Base-by-base conservation (phyloP, 64 coral and sea anemone genomes). In the Stylophora pistillata region DNA sequence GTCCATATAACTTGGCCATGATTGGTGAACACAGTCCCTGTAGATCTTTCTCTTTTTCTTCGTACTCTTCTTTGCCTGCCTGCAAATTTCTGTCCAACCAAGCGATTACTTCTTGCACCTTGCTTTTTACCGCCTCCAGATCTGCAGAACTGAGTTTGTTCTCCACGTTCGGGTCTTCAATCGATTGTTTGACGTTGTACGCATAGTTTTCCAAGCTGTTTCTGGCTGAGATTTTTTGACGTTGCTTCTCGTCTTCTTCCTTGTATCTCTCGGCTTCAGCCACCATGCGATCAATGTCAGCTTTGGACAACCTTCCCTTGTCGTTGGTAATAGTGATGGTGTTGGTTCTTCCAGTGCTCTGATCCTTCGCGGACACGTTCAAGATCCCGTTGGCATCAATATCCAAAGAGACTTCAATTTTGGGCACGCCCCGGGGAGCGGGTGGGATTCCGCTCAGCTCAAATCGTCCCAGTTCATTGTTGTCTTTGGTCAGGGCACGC, bases 291-390 rank as follows among this genome's bases (percentile, higher is more conserved):
- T 96, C 81, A 29, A 92, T 96, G 27, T 96, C 94, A 58, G 78
- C 80, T 32, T 92, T 96, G 20, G 89, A 89, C 74, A 96, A 54
- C 10, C 94, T 80, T 56, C 90, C 86, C 18, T 89, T 92, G 62
- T 92, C 94, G 73, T 92, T 96, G 59, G 86, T 96, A 55, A 96
- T 92, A 56, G 90, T 96, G 30, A 96, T 96, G 56, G 79, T 76
- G 33, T 82, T 82, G 10, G 60, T 62, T 62, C 59, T 18, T 12
- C 59, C 15, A 21, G 21, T 62, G 59, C 59, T 16, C 16, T 62
- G 15, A 21, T 62, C 59, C 59, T 18, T 21, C 14, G 59, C 59
- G 21, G 59, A 62, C 5, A 62, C 59, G 59, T 62, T 62, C 59
- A 62, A 18, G 14, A 62, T 62, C 3, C 59, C 14, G 21, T 62